Evolutionary conservation across 2,797 vertebrate genomes (phyloP).

Genomic region (Bryconaethiops microstoma): DNA sequence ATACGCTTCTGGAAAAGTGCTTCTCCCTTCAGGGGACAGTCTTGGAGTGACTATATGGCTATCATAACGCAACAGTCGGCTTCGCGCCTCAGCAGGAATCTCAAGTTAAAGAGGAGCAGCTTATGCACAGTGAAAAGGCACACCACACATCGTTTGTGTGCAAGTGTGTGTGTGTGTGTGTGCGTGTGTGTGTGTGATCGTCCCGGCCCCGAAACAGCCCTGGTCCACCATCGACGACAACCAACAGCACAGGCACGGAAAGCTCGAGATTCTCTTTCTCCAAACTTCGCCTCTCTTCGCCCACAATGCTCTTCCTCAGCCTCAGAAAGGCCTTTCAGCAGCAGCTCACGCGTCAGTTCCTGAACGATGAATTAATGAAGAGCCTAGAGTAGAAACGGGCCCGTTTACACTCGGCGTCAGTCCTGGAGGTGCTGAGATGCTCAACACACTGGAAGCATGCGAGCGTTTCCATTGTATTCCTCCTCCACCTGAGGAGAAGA

Average conservation of each 20-base stretch:
- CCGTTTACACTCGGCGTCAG: conserved; percentile 49
- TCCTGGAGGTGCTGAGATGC: conserved; percentile 2
- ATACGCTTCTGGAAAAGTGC: conserved; percentile 28
- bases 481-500: conserved; percentile 79
- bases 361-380: conserved; percentile 46
- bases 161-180: background rate
- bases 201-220: conserved; percentile 31
- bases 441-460: conserved; percentile 79
- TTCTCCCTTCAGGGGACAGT: conserved; percentile 51
- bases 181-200: background rate
- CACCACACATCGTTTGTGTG: background rate
- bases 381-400: conserved; percentile 53
- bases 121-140: conserved; percentile 48
- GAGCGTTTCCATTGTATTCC: conserved; percentile 67
- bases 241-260: conserved; percentile 33
- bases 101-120: conserved; percentile 58
- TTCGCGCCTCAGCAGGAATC: conserved; percentile 40
- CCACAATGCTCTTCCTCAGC: background rate
- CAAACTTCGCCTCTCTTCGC: background rate
- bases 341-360: background rate
- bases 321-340: background rate
- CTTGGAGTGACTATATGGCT: conserved; percentile 48
- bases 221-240: conserved; percentile 32
- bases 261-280: conserved; percentile 21
- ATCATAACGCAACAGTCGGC: conserved; percentile 28